These are phyloP conservation scores for Anarrhichthys ocellatus DNA, from an alignment of 2,113 vertebrate genomes.

Conservation along the genomic window DNA sequence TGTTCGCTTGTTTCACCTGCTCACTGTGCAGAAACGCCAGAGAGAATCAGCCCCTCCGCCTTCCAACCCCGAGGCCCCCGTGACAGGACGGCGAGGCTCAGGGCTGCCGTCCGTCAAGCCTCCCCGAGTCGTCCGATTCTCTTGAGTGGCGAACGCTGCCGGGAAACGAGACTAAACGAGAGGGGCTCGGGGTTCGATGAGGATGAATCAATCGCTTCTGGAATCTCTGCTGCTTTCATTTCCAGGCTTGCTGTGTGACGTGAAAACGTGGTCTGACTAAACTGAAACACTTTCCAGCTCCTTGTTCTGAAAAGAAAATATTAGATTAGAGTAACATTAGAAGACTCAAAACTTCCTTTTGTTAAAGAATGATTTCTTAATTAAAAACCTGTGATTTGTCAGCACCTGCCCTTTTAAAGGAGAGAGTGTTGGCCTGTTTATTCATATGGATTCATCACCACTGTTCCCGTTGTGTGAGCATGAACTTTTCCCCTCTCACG, in stretches of 20 bases:
- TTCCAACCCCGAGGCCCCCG: neutral
- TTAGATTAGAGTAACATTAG: too few species aligned
- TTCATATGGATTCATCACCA: conserved; percentile 1
- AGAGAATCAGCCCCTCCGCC: neutral
- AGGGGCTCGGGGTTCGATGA: neutral
- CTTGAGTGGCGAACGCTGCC: conserved; percentile 30
- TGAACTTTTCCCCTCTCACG: conserved; percentile 15
- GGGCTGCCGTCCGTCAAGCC: conserved; percentile 26
- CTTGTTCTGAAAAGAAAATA: conserved; percentile 5
- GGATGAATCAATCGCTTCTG: conserved; percentile 53
- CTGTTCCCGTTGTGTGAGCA: neutral
- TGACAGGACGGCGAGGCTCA: conserved; percentile 33
- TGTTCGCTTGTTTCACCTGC: conserved; percentile 60
- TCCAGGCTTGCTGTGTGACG: conserved; percentile 18
- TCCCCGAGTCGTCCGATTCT: conserved; percentile 22
- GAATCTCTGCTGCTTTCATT: conserved; percentile 44
- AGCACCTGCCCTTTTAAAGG: neutral
- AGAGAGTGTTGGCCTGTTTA: conserved; percentile 14
- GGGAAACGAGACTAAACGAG: neutral
- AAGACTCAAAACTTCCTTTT: neutral
- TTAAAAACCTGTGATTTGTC: too few species aligned
- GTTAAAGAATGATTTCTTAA: neutral
- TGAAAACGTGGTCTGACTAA: conserved; percentile 25
- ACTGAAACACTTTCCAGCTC: conserved; percentile 42
- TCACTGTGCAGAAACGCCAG: conserved; percentile 59